Base-by-base conservation (phyloP, 2,888 invertebrate species). In the Zygogramma bicolorata region DNA sequence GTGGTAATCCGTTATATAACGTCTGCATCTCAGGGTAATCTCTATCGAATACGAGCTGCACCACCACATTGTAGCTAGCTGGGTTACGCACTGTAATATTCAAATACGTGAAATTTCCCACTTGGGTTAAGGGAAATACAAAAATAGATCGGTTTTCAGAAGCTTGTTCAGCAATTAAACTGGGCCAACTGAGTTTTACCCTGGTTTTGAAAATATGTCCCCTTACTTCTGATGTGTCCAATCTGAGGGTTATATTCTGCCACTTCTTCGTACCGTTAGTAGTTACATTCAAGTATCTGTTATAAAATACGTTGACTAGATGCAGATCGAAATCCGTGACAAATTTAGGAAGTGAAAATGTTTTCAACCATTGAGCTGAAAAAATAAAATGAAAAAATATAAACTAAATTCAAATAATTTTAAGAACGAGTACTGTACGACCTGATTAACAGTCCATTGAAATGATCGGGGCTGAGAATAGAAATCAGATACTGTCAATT, bases 21-120 rank as follows among this genome's bases (percentile, higher is more conserved):
- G 87, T 88, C 73, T 90, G 89, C 71, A 92, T 90, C 65, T 81
- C 84, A 10, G 94, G 93, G 86, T 94, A 94, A 73, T 84, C 89
- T 81, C 90, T 90, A 81, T 94, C 90, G 81, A 94, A 90, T n/a
- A 93, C 89, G 7, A 84, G 62, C 85, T 96, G 96, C 81, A 95
- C 89, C 71, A 95, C 87, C 72, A 96, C 86, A 73, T 93, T 90
- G 85, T 90, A 90, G 75, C 91, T 90, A 61, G 91, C 89, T 34
- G 96, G 95, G 89, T 96, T 97, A 84, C 91, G 89, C 78, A 94
- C 87, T 65, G 91, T 90, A 80, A 96, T 87, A 71, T 90, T 91
- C 83, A 91, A 89, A 81, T 91, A 88, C 42, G 91, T 89, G 67
- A 89, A 88, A 84, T 93, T 93, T 70, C 93, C 93, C 68, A 94